Percentiles rank a stretch among this genome's conserved stretches.
phyloP scores from a whole-genome alignment of 2,797 vertebrate genomes.

The Carapus acus region DNA sequence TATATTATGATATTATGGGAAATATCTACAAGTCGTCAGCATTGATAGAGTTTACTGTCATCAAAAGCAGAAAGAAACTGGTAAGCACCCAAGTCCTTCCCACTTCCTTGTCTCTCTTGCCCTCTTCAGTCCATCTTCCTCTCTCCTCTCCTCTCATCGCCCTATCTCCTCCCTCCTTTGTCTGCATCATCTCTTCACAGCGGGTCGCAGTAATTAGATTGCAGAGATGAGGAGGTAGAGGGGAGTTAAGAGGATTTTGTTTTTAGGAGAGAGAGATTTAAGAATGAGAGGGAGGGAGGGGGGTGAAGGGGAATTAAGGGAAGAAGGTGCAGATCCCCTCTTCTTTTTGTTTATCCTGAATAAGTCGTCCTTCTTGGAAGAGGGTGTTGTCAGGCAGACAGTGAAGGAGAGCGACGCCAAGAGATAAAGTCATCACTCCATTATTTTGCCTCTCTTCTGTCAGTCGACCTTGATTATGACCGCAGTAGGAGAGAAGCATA shows the following conservation, averaged over 20 bases:
- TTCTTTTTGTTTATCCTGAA: constrained; percentile 45
- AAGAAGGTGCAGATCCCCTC: constrained; percentile 36
- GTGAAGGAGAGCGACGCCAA: constrained; percentile 10
- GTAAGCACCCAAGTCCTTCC: constrained; percentile 33
- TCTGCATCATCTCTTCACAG: constrained; percentile 38
- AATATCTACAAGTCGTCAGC: no score
- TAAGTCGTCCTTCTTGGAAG: constrained; percentile 34
- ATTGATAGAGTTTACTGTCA: background rate
- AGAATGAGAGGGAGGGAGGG: constrained; percentile 35
- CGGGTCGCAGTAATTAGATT: constrained; percentile 63
- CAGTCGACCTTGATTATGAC: constrained; percentile 30
- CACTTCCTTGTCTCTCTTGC: constrained; percentile 6
- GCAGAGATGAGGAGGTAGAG: constrained; percentile 58
- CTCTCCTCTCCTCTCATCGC: background rate
- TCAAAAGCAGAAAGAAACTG: constrained; percentile 15
- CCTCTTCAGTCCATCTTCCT: background rate
- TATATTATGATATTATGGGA: no score
- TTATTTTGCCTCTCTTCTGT: constrained; percentile 12
- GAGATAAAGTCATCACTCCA: constrained; percentile 29
- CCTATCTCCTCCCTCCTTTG: background rate
- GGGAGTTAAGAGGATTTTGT: constrained; percentile 64
- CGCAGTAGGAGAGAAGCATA: background rate
- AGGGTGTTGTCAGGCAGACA: constrained; percentile 43
- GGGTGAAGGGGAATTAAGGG: constrained; percentile 38
- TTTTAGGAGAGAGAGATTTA: constrained; percentile 57